Evolutionary conservation across 2,888 invertebrate genomes (phyloP).

Genomic region (Ectropis crepuscularia): DNA sequence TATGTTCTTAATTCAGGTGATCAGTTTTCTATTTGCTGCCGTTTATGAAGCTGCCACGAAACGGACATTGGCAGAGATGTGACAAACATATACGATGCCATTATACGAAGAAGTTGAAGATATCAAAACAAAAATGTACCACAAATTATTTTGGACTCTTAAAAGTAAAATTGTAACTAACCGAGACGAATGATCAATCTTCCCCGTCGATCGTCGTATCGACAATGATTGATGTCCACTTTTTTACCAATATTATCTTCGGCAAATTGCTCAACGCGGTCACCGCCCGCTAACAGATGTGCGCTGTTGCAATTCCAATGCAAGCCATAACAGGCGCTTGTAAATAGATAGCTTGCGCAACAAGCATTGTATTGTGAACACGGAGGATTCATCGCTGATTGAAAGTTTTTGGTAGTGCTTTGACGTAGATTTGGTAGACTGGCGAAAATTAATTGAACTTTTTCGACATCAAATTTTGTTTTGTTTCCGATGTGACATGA

Average conservation of each 20-base stretch:
- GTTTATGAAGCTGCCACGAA: no score
- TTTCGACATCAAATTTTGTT: no score
- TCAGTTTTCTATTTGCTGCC: no score
- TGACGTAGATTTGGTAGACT: background rate
- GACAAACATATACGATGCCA: no score
- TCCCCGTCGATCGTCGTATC: conserved; percentile 17
- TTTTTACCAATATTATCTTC: conserved; percentile 27
- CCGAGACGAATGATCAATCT: conserved; percentile 8
- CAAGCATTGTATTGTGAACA: conserved; percentile 49
- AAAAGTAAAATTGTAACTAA: conserved; percentile 10
- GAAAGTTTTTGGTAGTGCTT: conserved; percentile 14
- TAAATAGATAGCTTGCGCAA: conserved; percentile 50
- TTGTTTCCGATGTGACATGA: no score
- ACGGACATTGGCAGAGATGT: no score
- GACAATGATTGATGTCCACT: conserved; percentile 26
- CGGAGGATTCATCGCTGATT: conserved; percentile 38
- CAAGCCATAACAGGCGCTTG: conserved; percentile 49
- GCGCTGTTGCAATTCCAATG: conserved; percentile 57
- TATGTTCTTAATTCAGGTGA: no score
- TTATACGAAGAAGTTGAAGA: no score
- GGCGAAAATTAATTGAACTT: background rate
- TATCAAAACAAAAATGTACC: no score
- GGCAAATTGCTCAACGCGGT: conserved; percentile 33
- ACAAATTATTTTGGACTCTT: background rate
- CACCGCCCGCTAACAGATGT: conserved; percentile 50